A percentile compares a stretch with the other conserved stretches of the same genome.
Conservation (phyloP, 2,797 vertebrate species). For the Catamblyrhynchus diadema region DNA sequence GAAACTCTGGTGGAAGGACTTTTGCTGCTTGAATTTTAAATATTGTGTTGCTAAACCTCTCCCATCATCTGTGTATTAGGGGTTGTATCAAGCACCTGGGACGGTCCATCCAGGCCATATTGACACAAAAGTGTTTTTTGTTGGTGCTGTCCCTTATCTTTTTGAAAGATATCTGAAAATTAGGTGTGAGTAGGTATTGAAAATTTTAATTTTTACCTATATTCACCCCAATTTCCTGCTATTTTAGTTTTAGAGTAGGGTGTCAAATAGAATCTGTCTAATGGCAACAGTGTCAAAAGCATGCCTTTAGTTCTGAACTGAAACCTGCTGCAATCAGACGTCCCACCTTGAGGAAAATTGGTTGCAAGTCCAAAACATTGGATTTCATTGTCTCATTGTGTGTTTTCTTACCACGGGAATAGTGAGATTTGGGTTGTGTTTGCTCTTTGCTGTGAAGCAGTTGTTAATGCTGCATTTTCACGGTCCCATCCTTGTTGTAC, state of each 20-base stretch:
- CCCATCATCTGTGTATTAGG: fast-evolving
- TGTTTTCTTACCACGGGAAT: background rate
- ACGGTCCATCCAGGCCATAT: fast-evolving
- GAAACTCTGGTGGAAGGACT: background rate
- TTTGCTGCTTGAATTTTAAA: background rate
- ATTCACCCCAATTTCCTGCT: background rate
- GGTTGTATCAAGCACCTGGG: too few relatives aligned
- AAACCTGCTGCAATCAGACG: background rate
- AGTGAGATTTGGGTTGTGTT: background rate
- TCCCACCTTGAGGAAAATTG: background rate
- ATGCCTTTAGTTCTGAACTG: background rate
- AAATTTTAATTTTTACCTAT: background rate
- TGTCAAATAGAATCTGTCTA: background rate
- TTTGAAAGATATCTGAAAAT: background rate
- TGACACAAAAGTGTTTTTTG: fast-evolving
- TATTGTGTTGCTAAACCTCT: background rate
- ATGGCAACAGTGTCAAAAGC: fast-evolving
- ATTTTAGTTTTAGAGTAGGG: background rate
- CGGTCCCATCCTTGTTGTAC: fast-evolving
- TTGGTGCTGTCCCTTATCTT: fast-evolving
- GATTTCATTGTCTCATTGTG: background rate
- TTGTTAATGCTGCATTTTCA: background rate
- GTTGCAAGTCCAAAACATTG: background rate
- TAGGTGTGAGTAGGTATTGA: background rate
- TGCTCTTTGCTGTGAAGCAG: background rate